Evolutionary conservation across 2,797 vertebrate genomes (phyloP).

Genomic region (Phylloscopus collybita): DNA sequence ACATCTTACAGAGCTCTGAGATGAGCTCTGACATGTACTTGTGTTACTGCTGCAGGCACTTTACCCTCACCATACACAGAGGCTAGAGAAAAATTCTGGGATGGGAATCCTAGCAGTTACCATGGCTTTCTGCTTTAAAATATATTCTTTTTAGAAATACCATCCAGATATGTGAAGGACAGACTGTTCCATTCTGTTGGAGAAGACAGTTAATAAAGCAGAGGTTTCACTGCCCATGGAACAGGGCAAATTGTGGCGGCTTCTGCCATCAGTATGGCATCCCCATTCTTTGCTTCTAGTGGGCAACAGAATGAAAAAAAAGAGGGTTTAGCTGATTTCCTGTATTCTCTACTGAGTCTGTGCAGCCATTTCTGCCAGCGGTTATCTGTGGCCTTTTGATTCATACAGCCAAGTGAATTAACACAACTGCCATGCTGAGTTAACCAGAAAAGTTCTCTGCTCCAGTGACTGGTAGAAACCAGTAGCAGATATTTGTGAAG

Average conservation of each 20-base stretch:
- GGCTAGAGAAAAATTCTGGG: constrained; percentile 14
- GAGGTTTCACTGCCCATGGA: neutral
- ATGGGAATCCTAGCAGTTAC: neutral
- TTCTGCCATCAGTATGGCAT: neutral
- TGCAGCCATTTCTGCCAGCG: neutral
- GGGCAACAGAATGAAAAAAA: neutral
- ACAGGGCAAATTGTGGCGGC: neutral
- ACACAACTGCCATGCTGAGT: neutral
- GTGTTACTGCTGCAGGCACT: constrained; percentile 46
- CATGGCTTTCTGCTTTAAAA: neutral
- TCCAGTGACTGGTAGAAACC: neutral
- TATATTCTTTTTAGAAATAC: neutral
- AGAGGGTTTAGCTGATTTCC: neutral
- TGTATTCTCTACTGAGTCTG: neutral
- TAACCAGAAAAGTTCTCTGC: neutral
- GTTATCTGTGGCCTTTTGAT: neutral
- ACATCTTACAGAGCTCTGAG: constrained; percentile 40
- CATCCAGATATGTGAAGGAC: neutral
- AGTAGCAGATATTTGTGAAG: neutral
- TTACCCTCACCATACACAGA: neutral
- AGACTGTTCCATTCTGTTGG: neutral
- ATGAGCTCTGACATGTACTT: constrained; percentile 49
- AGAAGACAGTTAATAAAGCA: neutral
- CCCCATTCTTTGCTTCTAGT: neutral
- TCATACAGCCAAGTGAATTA: neutral